Evolutionary conservation across 2,888 invertebrate species (phyloP).

Genomic region (Caenorhabditis uteleia): DNA sequence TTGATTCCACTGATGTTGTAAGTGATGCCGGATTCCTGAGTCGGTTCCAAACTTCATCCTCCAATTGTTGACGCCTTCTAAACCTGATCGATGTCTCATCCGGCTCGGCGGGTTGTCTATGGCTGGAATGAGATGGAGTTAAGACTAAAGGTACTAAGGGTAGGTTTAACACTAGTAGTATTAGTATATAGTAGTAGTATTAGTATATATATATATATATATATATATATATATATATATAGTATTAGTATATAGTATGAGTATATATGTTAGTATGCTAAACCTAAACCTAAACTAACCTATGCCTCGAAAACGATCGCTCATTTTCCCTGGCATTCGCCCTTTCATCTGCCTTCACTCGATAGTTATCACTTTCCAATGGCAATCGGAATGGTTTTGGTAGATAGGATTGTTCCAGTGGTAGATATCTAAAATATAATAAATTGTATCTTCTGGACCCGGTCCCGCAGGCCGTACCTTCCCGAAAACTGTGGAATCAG

Average conservation of each 20-base stretch:
- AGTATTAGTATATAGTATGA: too few species aligned
- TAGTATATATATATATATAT: too few species aligned
- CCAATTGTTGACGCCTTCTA: slow-evolving; percentile 61
- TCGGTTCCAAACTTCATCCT: slow-evolving; percentile 64
- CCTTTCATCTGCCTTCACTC: slow-evolving; percentile 34
- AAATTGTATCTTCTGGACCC: too few species aligned
- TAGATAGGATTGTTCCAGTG: slow-evolving; percentile 67
- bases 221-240: too few species aligned
- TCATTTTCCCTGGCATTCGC: slow-evolving; percentile 25
- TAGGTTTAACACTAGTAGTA: too few species aligned
- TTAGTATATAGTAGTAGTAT: too few species aligned
- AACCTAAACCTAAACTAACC: slow-evolving; percentile 7
- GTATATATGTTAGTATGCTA: too few species aligned
- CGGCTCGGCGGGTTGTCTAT: slow-evolving; percentile 25
- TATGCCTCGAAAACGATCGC: slow-evolving; percentile 33
- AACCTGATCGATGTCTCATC: slow-evolving; percentile 54
- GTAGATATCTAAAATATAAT: slow-evolving; percentile 53
- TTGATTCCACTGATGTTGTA: slow-evolving; percentile 5
- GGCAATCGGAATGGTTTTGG: slow-evolving; percentile 58
- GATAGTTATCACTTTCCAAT: slow-evolving; percentile 51
- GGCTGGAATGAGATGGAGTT: too few species aligned
- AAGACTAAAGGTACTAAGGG: too few species aligned
- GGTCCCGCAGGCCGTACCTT: slow-evolving; percentile 43
- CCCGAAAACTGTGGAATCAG: slow-evolving; percentile 67
- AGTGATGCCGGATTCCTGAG: slow-evolving; percentile 42